Conservation (phyloP, 2,113 vertebrate species). For the Hylia prasina region DNA sequence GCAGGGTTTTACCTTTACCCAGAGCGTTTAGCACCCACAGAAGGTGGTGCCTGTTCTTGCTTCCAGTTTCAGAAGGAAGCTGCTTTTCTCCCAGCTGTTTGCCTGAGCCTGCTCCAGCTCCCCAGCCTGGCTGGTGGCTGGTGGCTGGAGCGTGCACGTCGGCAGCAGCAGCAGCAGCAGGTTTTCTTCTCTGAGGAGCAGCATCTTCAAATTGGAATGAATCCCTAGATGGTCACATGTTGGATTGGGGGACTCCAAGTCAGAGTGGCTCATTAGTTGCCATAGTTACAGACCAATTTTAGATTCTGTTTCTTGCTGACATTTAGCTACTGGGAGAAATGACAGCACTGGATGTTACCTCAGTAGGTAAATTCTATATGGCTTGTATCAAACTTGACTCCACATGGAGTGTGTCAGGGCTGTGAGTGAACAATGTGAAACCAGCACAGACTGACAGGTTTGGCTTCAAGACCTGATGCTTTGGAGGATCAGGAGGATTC, state of each 20-base stretch:
- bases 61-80: neutral
- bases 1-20: neutral
- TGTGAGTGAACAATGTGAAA: neutral
- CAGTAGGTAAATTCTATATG: neutral
- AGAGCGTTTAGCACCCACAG: neutral
- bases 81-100: neutral
- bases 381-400: constrained; percentile 10
- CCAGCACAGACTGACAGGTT: neutral
- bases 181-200: constrained; percentile 30
- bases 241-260: constrained; percentile 28
- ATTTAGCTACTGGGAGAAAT: constrained; percentile 46
- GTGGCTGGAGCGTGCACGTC: neutral
- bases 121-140: neutral
- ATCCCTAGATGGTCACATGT: constrained; percentile 3
- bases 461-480: neutral
- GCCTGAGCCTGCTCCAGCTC: neutral
- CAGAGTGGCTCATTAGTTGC: constrained; percentile 48
- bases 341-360: constrained; percentile 26
- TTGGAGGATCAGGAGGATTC: neutral
- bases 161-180: neutral
- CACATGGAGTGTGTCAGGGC: neutral
- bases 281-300: constrained; percentile 53
- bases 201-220: constrained; percentile 22
- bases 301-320: constrained; percentile 44
- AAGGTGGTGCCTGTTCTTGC: neutral